Base-by-base conservation (phyloP, 2,888 invertebrate species). In the Lasioglossum marginatum region DNA sequence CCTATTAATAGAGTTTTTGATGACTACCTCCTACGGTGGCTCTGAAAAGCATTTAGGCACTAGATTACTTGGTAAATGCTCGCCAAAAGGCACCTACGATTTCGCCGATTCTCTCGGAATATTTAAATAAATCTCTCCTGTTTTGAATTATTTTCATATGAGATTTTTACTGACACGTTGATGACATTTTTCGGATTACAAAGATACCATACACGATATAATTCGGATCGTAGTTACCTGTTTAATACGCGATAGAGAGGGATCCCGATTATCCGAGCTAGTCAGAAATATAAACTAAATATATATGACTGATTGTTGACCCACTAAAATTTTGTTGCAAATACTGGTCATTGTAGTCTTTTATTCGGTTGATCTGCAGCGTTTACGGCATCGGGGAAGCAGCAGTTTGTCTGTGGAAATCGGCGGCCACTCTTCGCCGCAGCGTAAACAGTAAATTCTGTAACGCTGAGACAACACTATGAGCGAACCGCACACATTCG, bases 401-500 rank as follows among this genome's bases (percentile, higher is more conserved):
- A 16, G 16, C 37, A 34, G 37, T 57, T n/a, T n/a, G 27, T 37
- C 16, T 8, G 19, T 8, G 19, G 31, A 76, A 34, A 45, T 63
- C 43, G 31, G 27, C 34, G n/a, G 31, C 6, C 31, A 37, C 48
- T 52, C 77, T 52, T 77, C 34, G 48, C 45, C 43, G 48, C 31
- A 43, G 34, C 77, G 63, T 45, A n/a, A 10, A 34, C 74, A 37
- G 43, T 48, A 68, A 68, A 68, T 68, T 10, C 52, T 37, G 48
- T 27, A 37, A 68, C 48, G 37, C 37, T 37, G 68, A 48, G 37
- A 52, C 68, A 48, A 77, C 48, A 34, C 45, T 48, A 66, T 19
- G 66, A 43, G 31, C 60, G 45, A 16, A n/a, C 43, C 75, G 60
- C 31, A 31, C n/a, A n/a, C 34, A 48, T 48, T 37, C 43, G 45